phyloP scores from a whole-genome alignment of 1,140 invertebrate species.

The Uloborus diversus region DNA sequence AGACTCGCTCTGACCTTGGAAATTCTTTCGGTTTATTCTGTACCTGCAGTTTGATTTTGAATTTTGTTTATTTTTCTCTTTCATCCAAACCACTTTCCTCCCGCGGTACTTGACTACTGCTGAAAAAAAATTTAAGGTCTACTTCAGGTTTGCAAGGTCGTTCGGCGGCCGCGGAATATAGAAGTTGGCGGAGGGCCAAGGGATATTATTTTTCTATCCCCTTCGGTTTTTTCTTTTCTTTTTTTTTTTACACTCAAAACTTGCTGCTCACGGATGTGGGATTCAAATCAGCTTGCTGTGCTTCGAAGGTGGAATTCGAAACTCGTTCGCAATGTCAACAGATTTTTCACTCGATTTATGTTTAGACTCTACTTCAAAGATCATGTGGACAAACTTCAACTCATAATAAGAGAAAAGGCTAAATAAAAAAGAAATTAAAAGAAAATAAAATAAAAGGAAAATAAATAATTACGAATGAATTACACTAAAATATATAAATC shows the following conservation, averaged over 20 bases:
- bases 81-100: conserved; percentile 32
- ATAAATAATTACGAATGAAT: too few relatives aligned
- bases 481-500: too few relatives aligned
- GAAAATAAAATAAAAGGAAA: too few relatives aligned
- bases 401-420: too few relatives aligned
- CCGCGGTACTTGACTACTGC: not conserved
- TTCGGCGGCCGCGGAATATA: not conserved
- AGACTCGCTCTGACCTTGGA: conserved; percentile 30
- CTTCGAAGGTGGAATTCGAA: too few relatives aligned
- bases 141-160: conserved; percentile 22
- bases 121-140: not conserved
- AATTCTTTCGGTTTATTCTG: conserved; percentile 22
- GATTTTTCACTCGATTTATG: not conserved
- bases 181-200: conserved; percentile 19
- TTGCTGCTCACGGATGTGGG: conserved; percentile 28
- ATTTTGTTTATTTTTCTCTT: conserved; percentile 10
- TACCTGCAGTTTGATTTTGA: conserved; percentile 14
- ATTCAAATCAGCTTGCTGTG: not conserved
- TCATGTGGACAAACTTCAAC: too few relatives aligned
- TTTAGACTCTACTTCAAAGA: too few relatives aligned
- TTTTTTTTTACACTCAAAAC: too few relatives aligned
- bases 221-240: not conserved
- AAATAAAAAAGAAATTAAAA: too few relatives aligned
- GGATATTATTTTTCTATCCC: not conserved
- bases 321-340: too few relatives aligned